Evolutionary conservation across 2,888 invertebrate genomes (phyloP).

Genomic region (Neocrepidodera transversa): DNA sequence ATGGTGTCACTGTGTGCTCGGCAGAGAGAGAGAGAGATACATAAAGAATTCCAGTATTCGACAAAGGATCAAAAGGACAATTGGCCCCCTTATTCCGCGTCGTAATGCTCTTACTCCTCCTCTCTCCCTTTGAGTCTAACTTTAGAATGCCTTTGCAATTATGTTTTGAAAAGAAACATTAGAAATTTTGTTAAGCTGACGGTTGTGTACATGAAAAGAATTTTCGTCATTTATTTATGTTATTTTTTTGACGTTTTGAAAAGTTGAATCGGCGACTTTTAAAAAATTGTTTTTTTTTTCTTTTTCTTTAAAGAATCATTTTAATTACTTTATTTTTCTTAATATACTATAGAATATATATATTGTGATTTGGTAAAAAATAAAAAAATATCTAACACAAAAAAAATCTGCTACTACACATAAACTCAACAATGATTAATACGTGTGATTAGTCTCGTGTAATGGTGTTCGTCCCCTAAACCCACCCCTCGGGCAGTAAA

Average conservation of each 20-base stretch:
- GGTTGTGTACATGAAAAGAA: not conserved
- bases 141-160: slow-evolving; percentile 23
- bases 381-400: no score
- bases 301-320: no score
- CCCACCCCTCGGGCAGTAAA: slow-evolving; percentile 6
- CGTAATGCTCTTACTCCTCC: not conserved
- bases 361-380: no score
- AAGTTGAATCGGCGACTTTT: no score
- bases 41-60: slow-evolving; percentile 25
- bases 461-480: not conserved
- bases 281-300: no score
- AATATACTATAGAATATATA: no score
- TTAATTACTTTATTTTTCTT: no score
- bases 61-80: slow-evolving; percentile 27
- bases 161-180: slow-evolving; percentile 23
- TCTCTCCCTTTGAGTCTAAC: not conserved
- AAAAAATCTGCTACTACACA: no score
- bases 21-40: no score
- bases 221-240: slow-evolving; percentile 3
- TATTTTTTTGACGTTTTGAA: not conserved
- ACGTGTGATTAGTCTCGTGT: slow-evolving; percentile 8
- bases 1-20: slow-evolving; percentile 17
- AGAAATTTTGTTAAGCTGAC: slow-evolving; percentile 10
- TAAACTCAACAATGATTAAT: slow-evolving; percentile 13
- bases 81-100: slow-evolving; percentile 3